These are phyloP conservation scores for Momotus momota DNA, from an alignment of 2,797 vertebrate species.

Conservation along the genomic window DNA sequence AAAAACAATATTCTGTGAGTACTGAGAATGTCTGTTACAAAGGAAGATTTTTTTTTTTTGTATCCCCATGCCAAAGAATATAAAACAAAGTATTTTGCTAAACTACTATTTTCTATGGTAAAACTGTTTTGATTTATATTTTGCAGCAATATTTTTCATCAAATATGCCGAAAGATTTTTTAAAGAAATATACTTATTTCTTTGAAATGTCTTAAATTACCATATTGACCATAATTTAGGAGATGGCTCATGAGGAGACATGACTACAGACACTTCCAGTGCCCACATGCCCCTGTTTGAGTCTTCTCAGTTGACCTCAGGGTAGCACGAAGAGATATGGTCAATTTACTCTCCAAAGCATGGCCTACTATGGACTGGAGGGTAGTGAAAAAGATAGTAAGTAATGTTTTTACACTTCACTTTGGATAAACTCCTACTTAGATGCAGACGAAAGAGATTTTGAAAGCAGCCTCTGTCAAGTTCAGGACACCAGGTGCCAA, in stretches of 20 bases:
- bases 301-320: neutral
- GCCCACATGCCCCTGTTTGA: neutral
- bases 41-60: neutral
- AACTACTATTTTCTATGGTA: neutral
- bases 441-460: neutral
- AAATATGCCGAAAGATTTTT: neutral
- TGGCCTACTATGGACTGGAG: neutral
- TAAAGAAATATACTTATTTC: neutral
- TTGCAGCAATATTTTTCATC: neutral
- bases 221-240: neutral
- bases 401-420: neutral
- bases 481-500: neutral
- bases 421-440: neutral
- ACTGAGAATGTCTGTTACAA: neutral
- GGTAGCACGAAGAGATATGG: neutral
- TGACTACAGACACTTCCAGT: neutral
- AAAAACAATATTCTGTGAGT: neutral
- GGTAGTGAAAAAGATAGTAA: neutral
- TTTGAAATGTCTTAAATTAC: neutral
- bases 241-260: accelerated
- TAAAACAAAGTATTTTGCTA: neutral
- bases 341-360: neutral
- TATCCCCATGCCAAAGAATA: neutral
- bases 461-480: neutral
- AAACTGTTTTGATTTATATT: neutral